Conservation (phyloP, 2,888 invertebrate genomes). For the Drosophila paramelanica region DNA sequence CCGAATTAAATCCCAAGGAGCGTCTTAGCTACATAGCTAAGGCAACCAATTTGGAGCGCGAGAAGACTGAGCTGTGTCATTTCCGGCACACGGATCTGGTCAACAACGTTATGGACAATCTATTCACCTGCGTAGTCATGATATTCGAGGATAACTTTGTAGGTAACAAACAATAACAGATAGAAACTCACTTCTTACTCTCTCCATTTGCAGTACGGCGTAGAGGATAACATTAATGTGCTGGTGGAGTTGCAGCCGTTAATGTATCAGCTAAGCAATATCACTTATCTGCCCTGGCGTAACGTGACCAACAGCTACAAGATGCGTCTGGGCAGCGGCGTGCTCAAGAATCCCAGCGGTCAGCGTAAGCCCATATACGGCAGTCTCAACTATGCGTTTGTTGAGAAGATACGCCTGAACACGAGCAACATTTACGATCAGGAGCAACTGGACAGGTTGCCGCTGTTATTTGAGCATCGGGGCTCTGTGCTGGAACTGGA, state of each 20-base stretch:
- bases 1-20: conserved; percentile 80
- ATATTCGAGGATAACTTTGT: conserved; percentile 83
- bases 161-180: conserved; percentile 42
- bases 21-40: conserved; percentile 81
- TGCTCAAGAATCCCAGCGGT: conserved; percentile 73
- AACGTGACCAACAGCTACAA: conserved; percentile 81
- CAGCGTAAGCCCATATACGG: conserved; percentile 80
- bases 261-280: conserved; percentile 79
- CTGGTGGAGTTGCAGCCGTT: conserved; percentile 81
- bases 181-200: not conserved
- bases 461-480: conserved; percentile 78
- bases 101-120: conserved; percentile 67
- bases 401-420: conserved; percentile 79
- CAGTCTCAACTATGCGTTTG: conserved; percentile 76
- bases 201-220: conserved; percentile 64
- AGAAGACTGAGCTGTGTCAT: conserved; percentile 81
- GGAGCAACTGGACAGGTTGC: conserved; percentile 57
- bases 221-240: conserved; percentile 80
- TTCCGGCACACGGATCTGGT: conserved; percentile 81
- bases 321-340: conserved; percentile 70
- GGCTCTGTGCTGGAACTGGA: conserved; percentile 75
- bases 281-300: conserved; percentile 81
- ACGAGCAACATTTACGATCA: conserved; percentile 57
- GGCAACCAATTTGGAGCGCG: conserved; percentile 77
- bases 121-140: conserved; percentile 81